These are phyloP conservation scores for Lepidocolaptes lacrymiger DNA, from an alignment of 2,797 vertebrate species.

Conservation along the genomic window DNA sequence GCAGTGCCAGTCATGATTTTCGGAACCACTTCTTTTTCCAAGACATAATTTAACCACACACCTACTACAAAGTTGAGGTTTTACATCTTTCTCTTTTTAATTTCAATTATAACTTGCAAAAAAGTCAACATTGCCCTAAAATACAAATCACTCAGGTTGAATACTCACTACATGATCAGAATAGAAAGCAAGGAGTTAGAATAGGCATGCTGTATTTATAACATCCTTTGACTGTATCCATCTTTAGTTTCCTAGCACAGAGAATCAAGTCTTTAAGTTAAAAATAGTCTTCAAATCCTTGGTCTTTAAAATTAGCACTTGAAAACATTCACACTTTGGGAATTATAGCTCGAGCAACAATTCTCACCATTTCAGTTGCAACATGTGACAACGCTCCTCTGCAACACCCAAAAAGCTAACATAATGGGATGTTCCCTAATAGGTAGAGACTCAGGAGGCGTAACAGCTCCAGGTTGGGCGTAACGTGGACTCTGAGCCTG, in stretches of 20 bases:
- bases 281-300: constrained; percentile 54
- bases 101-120: constrained; percentile 17
- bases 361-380: constrained; percentile 58
- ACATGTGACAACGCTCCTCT: constrained; percentile 11
- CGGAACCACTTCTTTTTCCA: neutral
- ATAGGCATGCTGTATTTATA: constrained; percentile 37
- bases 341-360: constrained; percentile 42
- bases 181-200: neutral
- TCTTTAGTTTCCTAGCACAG: constrained; percentile 10
- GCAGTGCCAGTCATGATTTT: neutral
- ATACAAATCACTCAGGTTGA: constrained; percentile 32
- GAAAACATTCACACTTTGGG: constrained; percentile 36
- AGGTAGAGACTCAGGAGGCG: neutral
- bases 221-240: constrained; percentile 11
- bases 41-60: neutral
- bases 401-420: neutral
- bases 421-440: neutral
- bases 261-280: constrained; percentile 29
- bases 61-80: neutral
- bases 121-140: neutral
- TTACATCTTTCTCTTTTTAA: neutral
- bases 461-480: neutral
- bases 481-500: neutral
- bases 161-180: neutral
- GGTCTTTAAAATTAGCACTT: constrained; percentile 51